phyloP scores from a whole-genome alignment of 2,888 invertebrate species.

The Anorthoa munda region DNA sequence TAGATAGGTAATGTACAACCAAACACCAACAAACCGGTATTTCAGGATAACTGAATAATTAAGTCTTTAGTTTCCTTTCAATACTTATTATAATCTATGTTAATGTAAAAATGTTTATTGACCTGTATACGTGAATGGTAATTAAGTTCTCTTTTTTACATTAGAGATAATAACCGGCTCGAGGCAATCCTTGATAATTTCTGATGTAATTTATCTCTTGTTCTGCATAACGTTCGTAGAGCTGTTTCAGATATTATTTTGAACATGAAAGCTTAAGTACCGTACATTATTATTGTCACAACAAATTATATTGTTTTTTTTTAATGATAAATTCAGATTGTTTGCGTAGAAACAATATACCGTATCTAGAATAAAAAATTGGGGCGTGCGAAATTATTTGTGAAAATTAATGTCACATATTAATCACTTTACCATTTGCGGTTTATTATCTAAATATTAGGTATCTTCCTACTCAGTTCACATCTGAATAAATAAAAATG shows the following conservation, averaged over 20 bases:
- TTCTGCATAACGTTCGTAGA: conserved; percentile 34
- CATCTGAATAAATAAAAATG: no score
- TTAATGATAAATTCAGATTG: no score
- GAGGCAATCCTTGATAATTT: conserved; percentile 54
- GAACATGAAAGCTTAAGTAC: conserved; percentile 6
- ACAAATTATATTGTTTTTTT: no score
- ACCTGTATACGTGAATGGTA: not conserved
- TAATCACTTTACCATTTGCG: no score
- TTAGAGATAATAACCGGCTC: conserved; percentile 55
- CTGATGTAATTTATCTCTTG: conserved; percentile 57
- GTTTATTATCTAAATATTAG: no score
- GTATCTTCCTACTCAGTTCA: no score
- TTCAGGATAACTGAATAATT: not conserved
- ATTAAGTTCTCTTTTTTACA: conserved; percentile 27
- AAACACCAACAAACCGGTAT: not conserved
- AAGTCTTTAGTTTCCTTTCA: not conserved
- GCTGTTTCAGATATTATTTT: conserved; percentile 24
- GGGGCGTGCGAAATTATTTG: no score
- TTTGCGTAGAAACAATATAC: no score
- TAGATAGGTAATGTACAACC: no score
- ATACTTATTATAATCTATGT: conserved; percentile 12
- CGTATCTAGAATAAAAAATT: no score
- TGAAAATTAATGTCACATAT: no score
- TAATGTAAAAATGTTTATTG: conserved; percentile 12
- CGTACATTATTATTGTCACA: no score